Conservation (phyloP, 2,888 invertebrate genomes). For the Acleris holmiana region DNA sequence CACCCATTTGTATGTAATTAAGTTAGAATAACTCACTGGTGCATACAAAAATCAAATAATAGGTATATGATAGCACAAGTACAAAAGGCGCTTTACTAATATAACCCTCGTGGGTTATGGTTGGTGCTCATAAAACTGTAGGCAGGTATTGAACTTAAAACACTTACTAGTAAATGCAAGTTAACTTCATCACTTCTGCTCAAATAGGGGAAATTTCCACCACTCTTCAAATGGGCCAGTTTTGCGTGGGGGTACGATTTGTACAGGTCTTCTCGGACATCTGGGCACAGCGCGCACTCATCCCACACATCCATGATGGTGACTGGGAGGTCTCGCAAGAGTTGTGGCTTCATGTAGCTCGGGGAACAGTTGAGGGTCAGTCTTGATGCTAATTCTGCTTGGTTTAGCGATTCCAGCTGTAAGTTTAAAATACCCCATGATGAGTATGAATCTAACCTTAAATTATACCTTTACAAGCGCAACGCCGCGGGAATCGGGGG, state of each 20-base stretch:
- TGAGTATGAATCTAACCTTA: too few relatives aligned
- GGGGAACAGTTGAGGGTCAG: slow-evolving; percentile 93
- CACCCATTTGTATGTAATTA: too few relatives aligned
- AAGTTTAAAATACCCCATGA: slow-evolving; percentile 48
- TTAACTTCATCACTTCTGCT: slow-evolving; percentile 95
- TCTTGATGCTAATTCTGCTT: slow-evolving; percentile 93
- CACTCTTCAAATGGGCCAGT: slow-evolving; percentile 93
- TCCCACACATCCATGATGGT: slow-evolving; percentile 96
- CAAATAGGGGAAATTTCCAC: slow-evolving; percentile 96
- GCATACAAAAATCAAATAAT: too few relatives aligned
- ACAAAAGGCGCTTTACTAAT: too few relatives aligned
- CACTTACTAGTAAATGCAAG: slow-evolving; percentile 91
- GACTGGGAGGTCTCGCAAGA: slow-evolving; percentile 87
- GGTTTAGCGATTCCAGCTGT: slow-evolving; percentile 92
- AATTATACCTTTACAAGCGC: too few relatives aligned
- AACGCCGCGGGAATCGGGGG: too few relatives aligned
- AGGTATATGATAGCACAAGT: too few relatives aligned
- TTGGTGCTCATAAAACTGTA: too few relatives aligned
- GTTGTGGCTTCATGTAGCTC: slow-evolving; percentile 91
- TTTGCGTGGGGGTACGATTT: slow-evolving; percentile 94
- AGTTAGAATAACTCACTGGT: too few relatives aligned
- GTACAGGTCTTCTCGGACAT: slow-evolving; percentile 92
- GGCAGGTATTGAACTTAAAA: not conserved
- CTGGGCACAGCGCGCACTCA: slow-evolving; percentile 91
- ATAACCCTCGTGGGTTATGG: too few relatives aligned